These are phyloP conservation scores for Cantharis rufa DNA, from an alignment of 2,888 invertebrate species.

Conservation along the genomic window DNA sequence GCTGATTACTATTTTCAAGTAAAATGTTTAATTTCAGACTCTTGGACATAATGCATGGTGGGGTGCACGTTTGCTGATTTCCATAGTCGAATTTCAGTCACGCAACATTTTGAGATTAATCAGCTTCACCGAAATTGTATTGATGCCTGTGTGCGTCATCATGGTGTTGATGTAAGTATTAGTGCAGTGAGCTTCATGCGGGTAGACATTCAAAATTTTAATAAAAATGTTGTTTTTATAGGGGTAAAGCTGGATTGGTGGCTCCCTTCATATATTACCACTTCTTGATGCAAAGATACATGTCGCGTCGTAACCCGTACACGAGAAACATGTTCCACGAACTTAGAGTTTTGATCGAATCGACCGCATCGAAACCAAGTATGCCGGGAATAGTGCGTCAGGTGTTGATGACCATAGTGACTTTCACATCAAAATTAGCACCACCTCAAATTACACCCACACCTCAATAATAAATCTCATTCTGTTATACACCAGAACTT, in stretches of 20 bases:
- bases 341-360: slow-evolving; percentile 74
- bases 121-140: slow-evolving; percentile 90
- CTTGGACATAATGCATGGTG: slow-evolving; percentile 92
- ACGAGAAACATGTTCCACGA: slow-evolving; percentile 92
- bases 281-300: slow-evolving; percentile 89
- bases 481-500: background rate
- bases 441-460: slow-evolving; percentile 61
- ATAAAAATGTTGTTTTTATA: slow-evolving; percentile 54
- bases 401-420: slow-evolving; percentile 65
- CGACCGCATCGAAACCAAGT: slow-evolving; percentile 67
- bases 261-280: slow-evolving; percentile 97
- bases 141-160: slow-evolving; percentile 81
- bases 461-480: slow-evolving; percentile 28
- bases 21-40: slow-evolving; percentile 68
- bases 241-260: slow-evolving; percentile 87
- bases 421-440: slow-evolving; percentile 76
- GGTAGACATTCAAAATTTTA: too few species aligned
- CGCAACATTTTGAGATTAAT: slow-evolving; percentile 87
- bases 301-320: slow-evolving; percentile 94
- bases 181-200: too few species aligned
- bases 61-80: slow-evolving; percentile 83
- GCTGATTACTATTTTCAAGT: too few species aligned
- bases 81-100: slow-evolving; percentile 88
- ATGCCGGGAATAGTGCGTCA: slow-evolving; percentile 70
- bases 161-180: slow-evolving; percentile 83